Base-by-base conservation (phyloP, 1,140 invertebrate genomes). In the Eupristina koningsbergeri region DNA sequence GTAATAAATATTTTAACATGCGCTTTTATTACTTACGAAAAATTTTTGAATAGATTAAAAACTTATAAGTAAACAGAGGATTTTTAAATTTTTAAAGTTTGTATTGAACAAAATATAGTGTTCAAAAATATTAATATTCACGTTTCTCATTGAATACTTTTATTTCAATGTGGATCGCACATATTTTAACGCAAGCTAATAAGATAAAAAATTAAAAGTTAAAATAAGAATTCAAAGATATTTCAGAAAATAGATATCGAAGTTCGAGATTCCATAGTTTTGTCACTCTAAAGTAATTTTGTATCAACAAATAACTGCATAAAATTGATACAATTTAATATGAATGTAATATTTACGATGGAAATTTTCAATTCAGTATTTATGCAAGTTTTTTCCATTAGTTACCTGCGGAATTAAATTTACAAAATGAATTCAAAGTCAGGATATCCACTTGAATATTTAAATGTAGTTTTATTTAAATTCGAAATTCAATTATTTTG, bases 381-480 rank as follows among this genome's bases (percentile, higher is more conserved):
- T 26, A 31, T 34, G 67, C 17, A 39, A 71, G 36, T 71, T 41
- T 71, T 26, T 31, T 31, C 15, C 15, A 36, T 71, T 22, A 15
- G n/a, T 3, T 22, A 41, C 17, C 17, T 76, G 5, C 36, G 39
- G 31, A 74, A 61, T 78, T 63, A 61, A 58, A 63, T 78, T 41
- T 78, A 47, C 3, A 61, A 63, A 78, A 78, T 63, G 58, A 29
- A 63, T 63, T 41, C 31, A 0, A 83, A 77, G 76, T 85, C 80
- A 47, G 67, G 77, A 47, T 36, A 41, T 84, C 19, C 64, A 34
- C 47, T 50, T 39, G 67, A 73, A 73, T 80, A 80, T 80, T 80
- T 64, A 31, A 15, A 39, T 13, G 26, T n/a, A 9, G 0, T 63
- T 36, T 63, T 73, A 73, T 58, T 53, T 47, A 31, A 31, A 58